Evolutionary conservation across 2,797 vertebrate species (phyloP), one percentile per base, ranked within the genome.

Genomic region (Eulemur albifrons): DNA sequence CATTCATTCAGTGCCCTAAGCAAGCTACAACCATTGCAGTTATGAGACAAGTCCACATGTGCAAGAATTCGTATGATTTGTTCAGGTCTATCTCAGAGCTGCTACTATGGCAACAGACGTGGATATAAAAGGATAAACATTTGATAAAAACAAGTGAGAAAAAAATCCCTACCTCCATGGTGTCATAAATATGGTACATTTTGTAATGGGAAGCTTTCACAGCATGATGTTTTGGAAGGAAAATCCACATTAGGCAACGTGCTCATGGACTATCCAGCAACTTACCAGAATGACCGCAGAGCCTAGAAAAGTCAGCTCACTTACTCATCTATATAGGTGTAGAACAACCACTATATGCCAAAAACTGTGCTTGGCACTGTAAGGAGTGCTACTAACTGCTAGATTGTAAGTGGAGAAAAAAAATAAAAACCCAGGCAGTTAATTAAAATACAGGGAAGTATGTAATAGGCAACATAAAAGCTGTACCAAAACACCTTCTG

Each of bases 71-170:
- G 59, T 73, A 72, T n/a, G 77, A 93, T 95, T 95, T 96, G 59
- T 0, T 1, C 52, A 82, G 73, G 63, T 76, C 32, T 91, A 80
- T 95, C 94, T 97, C 96, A 90, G 43, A 95, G 81, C 77, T 73
- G 97, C 96, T 98, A 87, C 97, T 97, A 97, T 98, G 95, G 97
- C 95, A 98, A 98, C 96, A 6, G 70, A 88, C 88, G 90, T 63
- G 95, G 95, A 72, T 97, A 93, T 95, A 97, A 93, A 97, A 92
- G 79, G 84, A 92, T 97, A 98, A 98, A 97, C 92, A 95, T 95
- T 98, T 97, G 97, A 97, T 97, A 93, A 95, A 98, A 95, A 81
- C 87, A 97, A 98, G 96, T 93, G 48, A 87, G 73, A 80, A 90
- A 95, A 95, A 97, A 88, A 57, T 97, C 80, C 12, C 23, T 97